Evolutionary conservation across 2,797 vertebrate species (phyloP), one percentile per base, ranked within the genome.

Genomic region (Hydrocynus forskahlii): DNA sequence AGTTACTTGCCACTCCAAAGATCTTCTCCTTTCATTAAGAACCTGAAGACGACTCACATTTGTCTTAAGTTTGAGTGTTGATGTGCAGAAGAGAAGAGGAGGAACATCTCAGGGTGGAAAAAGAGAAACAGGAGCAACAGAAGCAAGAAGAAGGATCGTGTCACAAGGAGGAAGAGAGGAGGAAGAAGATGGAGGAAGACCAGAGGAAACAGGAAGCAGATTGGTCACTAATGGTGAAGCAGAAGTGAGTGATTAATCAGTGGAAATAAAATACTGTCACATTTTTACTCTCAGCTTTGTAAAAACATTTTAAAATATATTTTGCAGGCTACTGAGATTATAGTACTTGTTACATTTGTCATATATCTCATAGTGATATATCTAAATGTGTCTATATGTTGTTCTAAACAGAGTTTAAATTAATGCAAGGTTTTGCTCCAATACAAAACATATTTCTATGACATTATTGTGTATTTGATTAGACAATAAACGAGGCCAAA

Each of bases 161-260:
- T 38, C 89, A 92, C 76, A 90, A 97, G 78, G 96, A 97, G 68
- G 97, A 98, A 43, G 96, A 97, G 62, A 83, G 88, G 68, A 88
- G 86, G 90, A 96, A 95, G 90, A 95, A 95, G 89, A 96, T 97
- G 78, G 96, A 97, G 70, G 97, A 98, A 45, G 96, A 97, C 57
- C 82, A 88, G 62, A 88, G 87, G 90, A 96, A 95, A 89, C 96
- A 95, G n/a, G 97, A 99, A 75, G 96, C 97, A 64, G 96, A 97
- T 78, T 89, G 96, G 48, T 93, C 97, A 86, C 95, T 96, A 16
- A 86, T 96, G 87, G 96, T 98, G 48, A 96, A 96, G 77, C 98
- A 99, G 86, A 99, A 98, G 98, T 99, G 92, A 93, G 94, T 88
- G 7, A 45, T n/a, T 69, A 19, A 14, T 54, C 21, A 35, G 43